Percentiles rank a stretch among this genome's conserved stretches.
phyloP scores from a whole-genome alignment of 2,888 invertebrate genomes.

The Scaeva pyrastri region DNA sequence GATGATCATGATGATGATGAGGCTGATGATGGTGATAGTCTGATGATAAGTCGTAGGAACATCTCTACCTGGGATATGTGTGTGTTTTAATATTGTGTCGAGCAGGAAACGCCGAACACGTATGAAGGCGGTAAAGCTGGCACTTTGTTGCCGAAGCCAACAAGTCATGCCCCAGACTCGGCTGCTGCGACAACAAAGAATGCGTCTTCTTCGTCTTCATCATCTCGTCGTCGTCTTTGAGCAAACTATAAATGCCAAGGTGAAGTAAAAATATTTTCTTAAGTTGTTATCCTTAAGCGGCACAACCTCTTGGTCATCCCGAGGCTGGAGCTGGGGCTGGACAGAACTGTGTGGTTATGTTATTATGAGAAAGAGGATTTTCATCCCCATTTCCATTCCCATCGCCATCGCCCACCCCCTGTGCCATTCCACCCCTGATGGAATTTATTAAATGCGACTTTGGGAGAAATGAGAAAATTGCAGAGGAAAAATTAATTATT shows the following conservation, averaged over 20 bases:
- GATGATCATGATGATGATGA: slow-evolving; percentile 27
- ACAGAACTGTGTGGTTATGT: background rate
- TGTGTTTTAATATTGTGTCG: slow-evolving; percentile 13
- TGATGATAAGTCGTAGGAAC: slow-evolving; percentile 24
- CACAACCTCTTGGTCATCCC: slow-evolving; percentile 56
- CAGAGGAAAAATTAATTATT: slow-evolving; percentile 76
- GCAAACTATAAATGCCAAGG: slow-evolving; percentile 68
- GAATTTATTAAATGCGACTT: slow-evolving; percentile 76
- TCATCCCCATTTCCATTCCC: slow-evolving; percentile 35
- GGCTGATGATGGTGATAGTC: slow-evolving; percentile 38
- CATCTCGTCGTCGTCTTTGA: slow-evolving; percentile 10
- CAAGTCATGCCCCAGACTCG: slow-evolving; percentile 43
- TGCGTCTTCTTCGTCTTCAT: slow-evolving; percentile 23
- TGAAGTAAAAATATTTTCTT: slow-evolving; percentile 75
- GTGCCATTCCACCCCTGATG: slow-evolving; percentile 5
- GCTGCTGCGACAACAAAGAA: slow-evolving; percentile 64
- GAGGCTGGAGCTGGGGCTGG: background rate
- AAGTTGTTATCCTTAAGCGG: slow-evolving; percentile 63
- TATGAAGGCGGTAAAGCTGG: slow-evolving; percentile 66
- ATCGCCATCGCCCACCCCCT: background rate
- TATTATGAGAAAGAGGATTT: slow-evolving; percentile 1
- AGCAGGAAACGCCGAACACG: slow-evolving; percentile 44
- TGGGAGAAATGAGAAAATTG: slow-evolving; percentile 75
- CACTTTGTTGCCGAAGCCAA: slow-evolving; percentile 50
- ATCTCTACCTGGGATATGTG: slow-evolving; percentile 34